Base-by-base conservation (phyloP, 2,113 vertebrate species). In the Pitta sordida region DNA sequence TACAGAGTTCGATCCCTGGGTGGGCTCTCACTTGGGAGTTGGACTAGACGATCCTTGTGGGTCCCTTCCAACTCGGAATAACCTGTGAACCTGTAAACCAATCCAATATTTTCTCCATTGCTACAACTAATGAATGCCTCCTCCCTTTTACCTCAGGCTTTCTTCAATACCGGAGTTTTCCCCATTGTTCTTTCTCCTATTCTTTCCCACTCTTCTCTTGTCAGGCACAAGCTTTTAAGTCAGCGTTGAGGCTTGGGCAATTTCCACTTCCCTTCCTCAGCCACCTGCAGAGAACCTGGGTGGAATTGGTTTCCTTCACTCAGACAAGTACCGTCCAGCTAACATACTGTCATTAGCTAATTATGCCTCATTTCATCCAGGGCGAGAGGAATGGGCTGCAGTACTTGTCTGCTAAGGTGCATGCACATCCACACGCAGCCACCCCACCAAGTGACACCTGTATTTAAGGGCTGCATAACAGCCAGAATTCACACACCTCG, bases 211-310 rank as follows among this genome's bases (percentile, higher is more conserved):
- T 52, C 51, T 88, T 73, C 86, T 73, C 92, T 93, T 94, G 70
- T 90, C 75, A 65, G 13, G 22, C 75, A 79, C 29, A 91, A 71
- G 41, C 55, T 67, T 90, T 90, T 39, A n/a, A n/a, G n/a, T n/a
- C n/a, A n/a, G n/a, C n/a, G 34, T 59, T n/a, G n/a, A 73, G 44
- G 24, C 59, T 41, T 43, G 23, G 37, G 75, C 62, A 59, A 77
- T 81, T 94, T 91, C 83, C 90, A 95, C 65, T 83, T 90, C 73
- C 85, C 79, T 90, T 93, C 73, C 48, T 83, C 56, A 67, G 43
- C 76, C 92, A 80, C 68, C 86, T 95, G 88, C 83, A 55, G 52
- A 78, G 55, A 83, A 71, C 86, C 43, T 71, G 75, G 76, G 56
- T 86, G 71, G 83, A 23, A 88, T 11, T 4, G 13, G 60, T 77